Conservation (phyloP, 2,113 vertebrate genomes). For the Numida meleagris region DNA sequence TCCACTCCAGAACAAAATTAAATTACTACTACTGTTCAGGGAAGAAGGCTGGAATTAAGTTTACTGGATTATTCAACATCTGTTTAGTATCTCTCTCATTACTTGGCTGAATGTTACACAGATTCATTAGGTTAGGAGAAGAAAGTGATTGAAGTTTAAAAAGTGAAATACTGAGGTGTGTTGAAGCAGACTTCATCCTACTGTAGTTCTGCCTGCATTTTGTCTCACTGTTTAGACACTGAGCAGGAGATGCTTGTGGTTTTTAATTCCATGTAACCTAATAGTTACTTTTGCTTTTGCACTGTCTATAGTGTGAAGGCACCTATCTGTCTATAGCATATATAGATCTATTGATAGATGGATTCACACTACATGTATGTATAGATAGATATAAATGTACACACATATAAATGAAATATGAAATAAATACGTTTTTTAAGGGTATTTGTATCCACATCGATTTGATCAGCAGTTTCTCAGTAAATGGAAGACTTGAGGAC, state of each 20-base stretch:
- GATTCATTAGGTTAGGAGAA: not conserved
- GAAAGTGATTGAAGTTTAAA: not conserved
- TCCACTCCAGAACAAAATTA: not conserved
- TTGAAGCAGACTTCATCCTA: not conserved
- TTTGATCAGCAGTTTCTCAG: not conserved
- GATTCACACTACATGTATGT: not conserved
- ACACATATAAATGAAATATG: not conserved
- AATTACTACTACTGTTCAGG: not conserved
- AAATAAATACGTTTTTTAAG: not conserved
- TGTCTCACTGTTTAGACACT: not conserved
- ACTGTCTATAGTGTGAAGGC: not conserved
- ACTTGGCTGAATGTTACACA: not conserved
- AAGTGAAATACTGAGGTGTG: not conserved
- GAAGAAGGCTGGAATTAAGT: constrained; percentile 13
- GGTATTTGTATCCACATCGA: not conserved
- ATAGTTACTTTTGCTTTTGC: not conserved
- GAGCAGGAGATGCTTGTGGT: not conserved
- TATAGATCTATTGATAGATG: not conserved
- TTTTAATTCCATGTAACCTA: not conserved
- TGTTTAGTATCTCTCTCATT: not conserved
- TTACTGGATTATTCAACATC: constrained; percentile 36
- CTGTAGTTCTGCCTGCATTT: not conserved
- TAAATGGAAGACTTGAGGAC: not conserved
- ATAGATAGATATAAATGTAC: too few species aligned
- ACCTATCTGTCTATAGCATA: not conserved